phyloP scores from a whole-genome alignment of 2,797 vertebrate species.

The Enteromius unitaeniatus region DNA sequence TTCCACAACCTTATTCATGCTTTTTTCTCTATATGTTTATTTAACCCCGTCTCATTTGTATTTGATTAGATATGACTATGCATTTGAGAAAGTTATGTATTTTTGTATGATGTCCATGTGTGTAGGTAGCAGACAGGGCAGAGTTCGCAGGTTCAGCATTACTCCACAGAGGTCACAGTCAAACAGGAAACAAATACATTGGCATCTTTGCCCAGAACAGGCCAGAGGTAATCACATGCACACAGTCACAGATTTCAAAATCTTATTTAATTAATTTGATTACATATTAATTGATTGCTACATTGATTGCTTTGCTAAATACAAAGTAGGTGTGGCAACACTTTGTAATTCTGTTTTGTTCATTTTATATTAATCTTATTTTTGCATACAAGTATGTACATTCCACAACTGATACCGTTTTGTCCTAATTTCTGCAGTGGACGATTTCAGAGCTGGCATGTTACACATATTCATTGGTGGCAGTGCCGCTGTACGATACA shows the following conservation, averaged over 20 bases:
- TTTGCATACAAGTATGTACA: not conserved
- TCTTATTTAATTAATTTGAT: not conserved
- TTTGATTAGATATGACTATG: not conserved
- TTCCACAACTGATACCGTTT: not conserved
- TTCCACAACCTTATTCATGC: not conserved
- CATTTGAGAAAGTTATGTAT: constrained; percentile 9
- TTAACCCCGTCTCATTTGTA: not conserved
- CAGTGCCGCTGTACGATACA: constrained; percentile 93
- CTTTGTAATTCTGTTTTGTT: not conserved
- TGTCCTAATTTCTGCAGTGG: constrained; percentile 79
- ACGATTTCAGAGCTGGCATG: constrained; percentile 93
- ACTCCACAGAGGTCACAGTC: constrained; percentile 87
- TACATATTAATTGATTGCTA: not conserved
- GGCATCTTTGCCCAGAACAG: constrained; percentile 96
- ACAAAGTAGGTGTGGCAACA: not conserved
- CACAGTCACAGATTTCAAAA: not conserved
- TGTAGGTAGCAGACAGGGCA: constrained; percentile 83
- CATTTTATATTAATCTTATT: not conserved
- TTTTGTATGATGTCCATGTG: constrained; percentile 25
- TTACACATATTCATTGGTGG: constrained; percentile 91
- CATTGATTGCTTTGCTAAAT: not conserved
- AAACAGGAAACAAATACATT: constrained; percentile 80
- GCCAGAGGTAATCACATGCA: constrained; percentile 84
- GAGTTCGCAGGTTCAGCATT: constrained; percentile 88
- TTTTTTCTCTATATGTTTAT: not conserved